Conservation (phyloP, 2,888 invertebrate genomes). For the Hyposoter dolosus region DNA sequence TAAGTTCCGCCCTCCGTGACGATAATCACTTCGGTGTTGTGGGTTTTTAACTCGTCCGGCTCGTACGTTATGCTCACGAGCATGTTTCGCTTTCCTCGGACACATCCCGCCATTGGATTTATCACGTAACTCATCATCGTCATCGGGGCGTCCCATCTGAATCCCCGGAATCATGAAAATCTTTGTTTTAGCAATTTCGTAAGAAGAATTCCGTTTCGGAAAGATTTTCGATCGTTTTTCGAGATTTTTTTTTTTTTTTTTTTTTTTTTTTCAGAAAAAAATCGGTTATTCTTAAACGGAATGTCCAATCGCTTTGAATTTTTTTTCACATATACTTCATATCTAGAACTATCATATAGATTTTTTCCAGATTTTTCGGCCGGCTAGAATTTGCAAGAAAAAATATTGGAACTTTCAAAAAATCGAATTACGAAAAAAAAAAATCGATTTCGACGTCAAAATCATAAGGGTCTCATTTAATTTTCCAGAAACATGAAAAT, state of each 20-base stretch:
- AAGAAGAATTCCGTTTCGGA: not conserved
- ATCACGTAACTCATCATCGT: conserved; percentile 85
- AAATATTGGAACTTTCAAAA: too few relatives aligned
- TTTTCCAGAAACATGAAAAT: not conserved
- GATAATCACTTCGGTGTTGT: conserved; percentile 78
- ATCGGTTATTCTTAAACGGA: too few relatives aligned
- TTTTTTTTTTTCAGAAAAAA: too few relatives aligned
- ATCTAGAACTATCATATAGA: too few relatives aligned
- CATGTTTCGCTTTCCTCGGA: conserved; percentile 86
- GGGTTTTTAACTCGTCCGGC: conserved; percentile 74
- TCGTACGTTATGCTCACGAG: conserved; percentile 83
- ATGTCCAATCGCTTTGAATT: too few relatives aligned
- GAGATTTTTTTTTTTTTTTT: too few relatives aligned
- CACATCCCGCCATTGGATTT: conserved; percentile 86
- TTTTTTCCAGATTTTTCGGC: too few relatives aligned
- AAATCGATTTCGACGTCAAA: too few relatives aligned
- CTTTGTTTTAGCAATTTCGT: not conserved
- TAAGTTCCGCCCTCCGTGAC: conserved; percentile 79
- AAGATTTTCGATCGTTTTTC: too few relatives aligned
- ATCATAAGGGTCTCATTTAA: conserved; percentile 82
- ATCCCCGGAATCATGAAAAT: not conserved
- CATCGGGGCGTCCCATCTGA: conserved; percentile 85
- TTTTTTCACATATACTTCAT: too few relatives aligned
- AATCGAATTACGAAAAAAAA: too few relatives aligned
- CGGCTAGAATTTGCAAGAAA: too few relatives aligned